A percentile compares a stretch with the other conserved stretches of the same genome.
Conservation (phyloP, 2,888 invertebrate species). For the Chrysolina americana region DNA sequence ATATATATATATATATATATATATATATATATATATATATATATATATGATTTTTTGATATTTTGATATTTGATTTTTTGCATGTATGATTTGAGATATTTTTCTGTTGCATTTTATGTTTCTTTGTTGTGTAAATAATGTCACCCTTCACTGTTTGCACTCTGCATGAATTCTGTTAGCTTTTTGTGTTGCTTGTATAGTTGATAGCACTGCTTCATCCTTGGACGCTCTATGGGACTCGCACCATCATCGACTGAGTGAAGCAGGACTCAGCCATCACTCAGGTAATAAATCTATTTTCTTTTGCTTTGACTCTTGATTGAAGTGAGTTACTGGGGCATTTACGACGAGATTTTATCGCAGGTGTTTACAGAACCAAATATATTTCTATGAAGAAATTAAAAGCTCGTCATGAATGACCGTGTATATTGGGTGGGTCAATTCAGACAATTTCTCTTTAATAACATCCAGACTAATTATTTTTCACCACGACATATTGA, state of each 20-base stretch:
- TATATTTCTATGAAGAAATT: too few species aligned
- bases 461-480: too few species aligned
- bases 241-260: slow-evolving; percentile 81
- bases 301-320: neutral
- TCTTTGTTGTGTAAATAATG: slow-evolving; percentile 28
- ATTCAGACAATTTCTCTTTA: too few species aligned
- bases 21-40: too few species aligned
- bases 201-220: slow-evolving; percentile 76
- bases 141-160: slow-evolving; percentile 20
- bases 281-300: slow-evolving; percentile 76
- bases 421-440: too few species aligned
- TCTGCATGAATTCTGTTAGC: slow-evolving; percentile 28
- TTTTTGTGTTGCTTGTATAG: slow-evolving; percentile 65
- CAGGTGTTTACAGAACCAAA: too few species aligned
- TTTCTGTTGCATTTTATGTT: neutral
- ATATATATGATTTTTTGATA: too few species aligned
- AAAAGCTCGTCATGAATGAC: too few species aligned
- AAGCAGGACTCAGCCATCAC: slow-evolving; percentile 82
- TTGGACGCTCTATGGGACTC: slow-evolving; percentile 84
- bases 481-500: too few species aligned
- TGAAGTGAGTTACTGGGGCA: neutral
- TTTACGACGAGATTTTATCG: neutral
- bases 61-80: neutral
- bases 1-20: too few species aligned
- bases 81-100: neutral